These are phyloP conservation scores for Sparidentex hasta DNA, from an alignment of 2,797 vertebrate species.

Conservation along the genomic window DNA sequence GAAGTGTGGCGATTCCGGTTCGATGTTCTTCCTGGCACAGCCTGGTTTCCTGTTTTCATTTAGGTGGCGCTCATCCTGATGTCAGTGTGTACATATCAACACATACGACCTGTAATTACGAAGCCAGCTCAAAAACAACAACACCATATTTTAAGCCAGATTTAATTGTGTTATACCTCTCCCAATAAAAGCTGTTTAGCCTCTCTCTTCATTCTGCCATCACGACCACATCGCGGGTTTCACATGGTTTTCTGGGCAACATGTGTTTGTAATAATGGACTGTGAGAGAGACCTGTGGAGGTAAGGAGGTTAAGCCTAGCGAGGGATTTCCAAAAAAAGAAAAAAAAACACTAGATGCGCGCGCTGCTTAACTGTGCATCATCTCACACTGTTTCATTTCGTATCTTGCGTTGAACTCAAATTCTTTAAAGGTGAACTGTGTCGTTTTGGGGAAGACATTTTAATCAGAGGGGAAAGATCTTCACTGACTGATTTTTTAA, in stretches of 20 bases:
- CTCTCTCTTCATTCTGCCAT: not conserved
- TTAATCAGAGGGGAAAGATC: too few species aligned
- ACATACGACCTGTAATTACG: not conserved
- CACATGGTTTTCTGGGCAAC: not conserved
- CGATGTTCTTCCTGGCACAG: not conserved
- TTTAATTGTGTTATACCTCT: not conserved
- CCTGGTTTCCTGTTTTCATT: not conserved
- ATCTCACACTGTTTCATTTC: not conserved
- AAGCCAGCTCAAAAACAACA: not conserved
- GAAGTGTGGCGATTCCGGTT: constrained; percentile 10
- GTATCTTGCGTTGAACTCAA: not conserved
- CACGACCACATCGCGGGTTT: not conserved
- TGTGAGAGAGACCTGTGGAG: not conserved
- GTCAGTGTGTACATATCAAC: not conserved
- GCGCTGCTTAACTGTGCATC: not conserved
- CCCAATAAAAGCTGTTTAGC: too few species aligned
- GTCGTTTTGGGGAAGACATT: too few species aligned
- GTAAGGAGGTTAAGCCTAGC: constrained; percentile 6
- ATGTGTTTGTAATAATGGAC: constrained; percentile 20
- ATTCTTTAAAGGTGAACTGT: not conserved
- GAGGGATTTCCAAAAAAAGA: not conserved
- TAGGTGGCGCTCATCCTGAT: not conserved
- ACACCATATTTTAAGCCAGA: not conserved
- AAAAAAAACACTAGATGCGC: not conserved
- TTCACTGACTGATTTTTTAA: too few species aligned